Evolutionary conservation across 2,888 invertebrate species (phyloP).

Genomic region (Amblyteles armatorius): DNA sequence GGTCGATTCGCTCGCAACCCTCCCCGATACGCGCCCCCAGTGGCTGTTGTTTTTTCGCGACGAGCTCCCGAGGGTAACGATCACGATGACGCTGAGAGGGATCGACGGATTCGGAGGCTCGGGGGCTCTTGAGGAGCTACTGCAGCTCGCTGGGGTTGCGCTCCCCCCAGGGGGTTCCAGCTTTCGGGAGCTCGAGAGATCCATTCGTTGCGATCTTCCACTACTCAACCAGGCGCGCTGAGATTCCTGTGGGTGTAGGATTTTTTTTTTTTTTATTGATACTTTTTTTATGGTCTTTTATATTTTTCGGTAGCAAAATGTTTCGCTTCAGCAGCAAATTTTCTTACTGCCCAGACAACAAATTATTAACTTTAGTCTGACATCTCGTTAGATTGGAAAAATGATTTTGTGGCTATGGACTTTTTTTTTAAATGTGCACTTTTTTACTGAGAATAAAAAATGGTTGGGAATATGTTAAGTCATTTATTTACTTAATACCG

Average conservation of each 20-base stretch:
- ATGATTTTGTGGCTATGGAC: too few species aligned
- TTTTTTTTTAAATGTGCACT: too few species aligned
- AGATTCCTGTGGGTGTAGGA: not conserved
- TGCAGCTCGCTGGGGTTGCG: not conserved
- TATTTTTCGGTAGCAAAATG: too few species aligned
- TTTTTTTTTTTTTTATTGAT: not conserved
- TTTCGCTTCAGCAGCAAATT: too few species aligned
- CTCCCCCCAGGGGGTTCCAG: not conserved
- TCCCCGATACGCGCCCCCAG: not conserved
- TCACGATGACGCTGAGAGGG: slow-evolving; percentile 42
- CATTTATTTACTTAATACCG: not conserved
- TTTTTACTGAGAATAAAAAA: not conserved
- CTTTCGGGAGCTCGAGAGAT: not conserved
- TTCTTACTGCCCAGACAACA: not conserved
- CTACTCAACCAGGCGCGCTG: not conserved
- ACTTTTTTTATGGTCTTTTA: too few species aligned
- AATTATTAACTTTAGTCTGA: not conserved
- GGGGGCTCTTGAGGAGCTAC: slow-evolving; percentile 16
- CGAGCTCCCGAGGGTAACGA: slow-evolving; percentile 53
- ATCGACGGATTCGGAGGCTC: slow-evolving; percentile 10
- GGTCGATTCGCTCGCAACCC: not conserved
- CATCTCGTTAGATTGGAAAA: too few species aligned
- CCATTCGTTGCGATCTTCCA: not conserved
- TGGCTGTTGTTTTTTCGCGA: slow-evolving; percentile 54
- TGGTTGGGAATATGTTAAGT: not conserved